Base-by-base conservation (phyloP, 2,888 invertebrate species). In the Leucoma salicis region DNA sequence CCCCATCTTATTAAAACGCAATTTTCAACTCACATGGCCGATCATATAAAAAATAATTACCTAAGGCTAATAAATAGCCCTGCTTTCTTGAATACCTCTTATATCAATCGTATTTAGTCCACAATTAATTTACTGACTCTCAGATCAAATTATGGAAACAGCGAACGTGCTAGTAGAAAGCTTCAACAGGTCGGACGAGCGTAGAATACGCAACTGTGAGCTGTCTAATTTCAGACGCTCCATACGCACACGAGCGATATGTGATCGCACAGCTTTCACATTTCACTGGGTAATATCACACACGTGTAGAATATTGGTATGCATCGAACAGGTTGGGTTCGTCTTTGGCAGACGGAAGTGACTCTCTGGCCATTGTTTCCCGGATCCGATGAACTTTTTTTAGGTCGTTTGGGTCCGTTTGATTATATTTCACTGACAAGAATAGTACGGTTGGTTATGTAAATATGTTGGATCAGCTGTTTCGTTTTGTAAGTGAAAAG, bases 311-410 rank as follows among this genome's bases (percentile, higher is more conserved):
- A 7, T 25, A 66, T 72, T 74, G 61, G 74, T 84, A 84, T 84
- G 75, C 84, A 74, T 53, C 57, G 57, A 56, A 65, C 61, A 44
- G 46, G 63, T 57, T 51, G 54, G 51, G 64, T 65, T 71, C 69
- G 71, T 75, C 71, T 74, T 73, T 63, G 66, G 64, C 61, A 73
- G 68, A 70, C 81, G 82, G 82, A 83, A 82, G 78, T 69, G 69
- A 58, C 66, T 58, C 62, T 50, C 54, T 37, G 43, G 56, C 70
- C 61, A 78, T 75, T 74, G 78, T 82, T 81, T 80, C 76, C 82
- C 76, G 76, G 80, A 82, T 76, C 73, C 79, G 79, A 73, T 78
- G 84, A 81, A 78, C 82, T 69, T 63, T 82, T 75, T 81, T 64
- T 75, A 56, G 82, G 82, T 74, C 79, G 8, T 47, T 55, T 46